Percentiles rank a stretch among this genome's conserved stretches.
Evolutionary conservation across 2,888 invertebrate species (phyloP).

Genomic region (Pandemis cinnamomeana): DNA sequence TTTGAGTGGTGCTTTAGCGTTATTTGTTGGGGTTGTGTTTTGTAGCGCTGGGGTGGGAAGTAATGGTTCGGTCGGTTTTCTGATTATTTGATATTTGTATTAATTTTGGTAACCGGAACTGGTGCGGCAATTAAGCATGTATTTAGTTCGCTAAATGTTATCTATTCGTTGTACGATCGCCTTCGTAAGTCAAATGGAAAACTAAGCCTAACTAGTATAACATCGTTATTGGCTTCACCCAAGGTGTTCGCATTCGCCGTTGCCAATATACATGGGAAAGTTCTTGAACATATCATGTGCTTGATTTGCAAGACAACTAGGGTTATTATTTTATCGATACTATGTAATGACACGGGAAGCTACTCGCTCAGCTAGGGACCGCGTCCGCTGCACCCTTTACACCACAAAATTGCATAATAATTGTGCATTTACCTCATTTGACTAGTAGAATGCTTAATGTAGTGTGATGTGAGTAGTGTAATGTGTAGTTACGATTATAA

Average conservation of each 20-base stretch:
- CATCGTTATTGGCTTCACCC: too few relatives aligned
- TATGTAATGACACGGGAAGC: slow-evolving; percentile 14
- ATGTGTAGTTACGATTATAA: slow-evolving; percentile 1
- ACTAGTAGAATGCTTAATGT: slow-evolving; percentile 19
- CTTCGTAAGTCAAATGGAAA: background rate
- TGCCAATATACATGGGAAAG: background rate
- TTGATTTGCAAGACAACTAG: background rate
- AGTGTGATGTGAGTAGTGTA: too few relatives aligned
- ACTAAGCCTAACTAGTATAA: background rate
- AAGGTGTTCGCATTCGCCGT: too few relatives aligned
- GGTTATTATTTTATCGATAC: slow-evolving; percentile 7
- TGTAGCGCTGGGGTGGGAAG: slow-evolving; percentile 64
- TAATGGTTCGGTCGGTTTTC: slow-evolving; percentile 75
- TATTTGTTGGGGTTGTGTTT: slow-evolving; percentile 66
- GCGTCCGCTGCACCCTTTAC: slow-evolving; percentile 17
- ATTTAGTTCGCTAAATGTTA: slow-evolving; percentile 39
- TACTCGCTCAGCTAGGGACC: background rate
- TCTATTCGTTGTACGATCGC: background rate
- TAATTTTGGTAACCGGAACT: slow-evolving; percentile 70
- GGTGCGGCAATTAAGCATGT: slow-evolving; percentile 61
- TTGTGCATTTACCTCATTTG: slow-evolving; percentile 26
- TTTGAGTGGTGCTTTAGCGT: slow-evolving; percentile 81
- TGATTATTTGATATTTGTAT: slow-evolving; percentile 75
- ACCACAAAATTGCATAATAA: slow-evolving; percentile 28
- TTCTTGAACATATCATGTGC: background rate